These are phyloP conservation scores for Zosterops borbonicus DNA, from an alignment of 2,113 vertebrate species.

Conservation along the genomic window DNA sequence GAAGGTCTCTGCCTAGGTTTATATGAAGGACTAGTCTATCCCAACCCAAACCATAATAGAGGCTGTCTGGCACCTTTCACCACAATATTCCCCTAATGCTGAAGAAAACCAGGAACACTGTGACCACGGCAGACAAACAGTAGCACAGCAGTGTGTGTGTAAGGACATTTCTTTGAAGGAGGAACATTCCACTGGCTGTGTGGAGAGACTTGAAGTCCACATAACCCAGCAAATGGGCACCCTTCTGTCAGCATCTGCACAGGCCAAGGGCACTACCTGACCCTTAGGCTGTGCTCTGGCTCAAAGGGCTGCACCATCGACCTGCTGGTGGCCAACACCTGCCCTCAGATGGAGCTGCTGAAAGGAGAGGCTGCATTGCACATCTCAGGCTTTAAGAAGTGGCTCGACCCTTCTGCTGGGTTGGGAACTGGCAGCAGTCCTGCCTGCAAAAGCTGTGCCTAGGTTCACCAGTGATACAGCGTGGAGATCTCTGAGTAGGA, in stretches of 20 bases:
- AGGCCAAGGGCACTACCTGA: not conserved
- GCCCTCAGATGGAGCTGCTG: not conserved
- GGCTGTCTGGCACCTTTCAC: not conserved
- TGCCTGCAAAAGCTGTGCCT: not conserved
- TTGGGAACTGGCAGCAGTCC: not conserved
- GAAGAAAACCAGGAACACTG: not conserved
- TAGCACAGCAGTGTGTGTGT: not conserved
- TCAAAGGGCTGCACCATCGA: not conserved
- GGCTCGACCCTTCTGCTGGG: not conserved
- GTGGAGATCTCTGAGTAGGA: not conserved
- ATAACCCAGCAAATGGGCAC: not conserved
- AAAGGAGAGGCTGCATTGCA: not conserved
- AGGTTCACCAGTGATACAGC: not conserved
- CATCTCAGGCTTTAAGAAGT: not conserved
- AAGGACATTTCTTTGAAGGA: not conserved
- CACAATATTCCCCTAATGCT: not conserved
- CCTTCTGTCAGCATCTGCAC: not conserved
- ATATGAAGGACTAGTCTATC: fast-evolving
- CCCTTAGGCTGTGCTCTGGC: no score
- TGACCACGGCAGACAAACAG: not conserved
- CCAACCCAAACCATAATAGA: not conserved
- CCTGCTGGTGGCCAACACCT: not conserved
- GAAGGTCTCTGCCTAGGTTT: not conserved
- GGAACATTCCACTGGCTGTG: not conserved
- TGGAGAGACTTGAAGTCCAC: not conserved